Conservation (phyloP, 2,888 invertebrate species). For the Pharmacophagus antenor region DNA sequence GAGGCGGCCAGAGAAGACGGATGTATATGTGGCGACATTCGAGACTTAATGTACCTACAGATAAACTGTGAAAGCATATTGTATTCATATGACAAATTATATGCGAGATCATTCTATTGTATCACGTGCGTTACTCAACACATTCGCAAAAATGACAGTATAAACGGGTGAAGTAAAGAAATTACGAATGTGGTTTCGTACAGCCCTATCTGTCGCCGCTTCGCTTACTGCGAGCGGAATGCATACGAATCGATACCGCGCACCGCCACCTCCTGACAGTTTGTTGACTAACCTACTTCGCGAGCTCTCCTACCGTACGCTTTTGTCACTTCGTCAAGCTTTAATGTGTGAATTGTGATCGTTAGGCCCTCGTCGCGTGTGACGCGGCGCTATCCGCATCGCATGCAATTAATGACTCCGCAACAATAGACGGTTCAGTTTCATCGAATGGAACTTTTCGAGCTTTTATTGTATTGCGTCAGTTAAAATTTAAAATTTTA, state of each 20-base stretch:
- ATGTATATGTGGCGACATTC: too few species aligned
- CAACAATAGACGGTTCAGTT: background rate
- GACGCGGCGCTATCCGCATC: conserved; percentile 12
- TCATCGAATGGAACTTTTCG: background rate
- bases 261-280: conserved; percentile 65
- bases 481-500: background rate
- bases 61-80: too few species aligned
- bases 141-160: too few species aligned
- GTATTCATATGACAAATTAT: too few species aligned
- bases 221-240: conserved; percentile 54
- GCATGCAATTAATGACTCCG: conserved; percentile 2
- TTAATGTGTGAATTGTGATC: conserved; percentile 21
- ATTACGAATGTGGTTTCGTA: too few species aligned
- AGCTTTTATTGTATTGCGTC: background rate
- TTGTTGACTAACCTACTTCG: conserved; percentile 75
- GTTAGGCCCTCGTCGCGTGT: background rate
- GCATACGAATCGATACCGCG: conserved; percentile 74
- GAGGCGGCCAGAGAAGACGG: too few species aligned
- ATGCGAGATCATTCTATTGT: too few species aligned
- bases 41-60: too few species aligned
- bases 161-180: too few species aligned
- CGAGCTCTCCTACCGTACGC: conserved; percentile 33
- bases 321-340: conserved; percentile 18
- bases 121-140: too few species aligned
- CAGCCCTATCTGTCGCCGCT: conserved; percentile 34